phyloP scores from a whole-genome alignment of 1,140 invertebrate species.

The Odontomachus brunneus region DNA sequence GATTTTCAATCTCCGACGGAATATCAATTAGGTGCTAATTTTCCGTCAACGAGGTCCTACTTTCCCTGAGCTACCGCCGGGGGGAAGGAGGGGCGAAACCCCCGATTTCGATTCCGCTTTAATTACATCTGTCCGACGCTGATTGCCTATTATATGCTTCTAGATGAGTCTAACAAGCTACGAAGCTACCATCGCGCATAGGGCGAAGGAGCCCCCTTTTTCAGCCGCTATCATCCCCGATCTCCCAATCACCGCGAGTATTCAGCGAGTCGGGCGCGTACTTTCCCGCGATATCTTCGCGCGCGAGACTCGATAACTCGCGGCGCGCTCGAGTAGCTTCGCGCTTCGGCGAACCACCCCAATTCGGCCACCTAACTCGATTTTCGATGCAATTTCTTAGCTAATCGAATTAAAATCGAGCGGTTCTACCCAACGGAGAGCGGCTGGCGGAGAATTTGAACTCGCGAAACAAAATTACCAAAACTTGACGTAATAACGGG shows the following conservation, averaged over 20 bases:
- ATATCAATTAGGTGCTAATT: conserved; percentile 64
- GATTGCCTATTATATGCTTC: conserved; percentile 58
- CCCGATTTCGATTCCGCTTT: conserved; percentile 58
- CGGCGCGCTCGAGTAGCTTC: background rate
- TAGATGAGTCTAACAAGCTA: conserved; percentile 35
- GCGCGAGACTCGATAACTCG: conserved; percentile 2
- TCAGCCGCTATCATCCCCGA: background rate
- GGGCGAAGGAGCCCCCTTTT: conserved; percentile 19
- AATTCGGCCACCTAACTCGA: background rate
- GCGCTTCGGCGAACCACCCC: too few species aligned
- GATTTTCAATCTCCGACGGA: conserved; percentile 60
- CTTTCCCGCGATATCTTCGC: background rate
- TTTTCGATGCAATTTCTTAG: background rate
- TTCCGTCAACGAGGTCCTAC: conserved; percentile 31
- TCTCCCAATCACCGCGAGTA: conserved; percentile 3
- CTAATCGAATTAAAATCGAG: background rate
- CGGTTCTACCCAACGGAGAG: background rate
- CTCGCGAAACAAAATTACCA: background rate
- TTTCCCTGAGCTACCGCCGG: too few species aligned
- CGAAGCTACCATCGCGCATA: background rate
- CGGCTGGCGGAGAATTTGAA: background rate
- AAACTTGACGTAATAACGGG: background rate
- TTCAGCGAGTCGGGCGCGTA: background rate
- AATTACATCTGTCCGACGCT: conserved; percentile 56
- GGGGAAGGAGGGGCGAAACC: too few species aligned